Percentiles rank a stretch among this genome's conserved stretches.
phyloP scores from a whole-genome alignment of 2,888 invertebrate species.

The Andrena hattorfiana region DNA sequence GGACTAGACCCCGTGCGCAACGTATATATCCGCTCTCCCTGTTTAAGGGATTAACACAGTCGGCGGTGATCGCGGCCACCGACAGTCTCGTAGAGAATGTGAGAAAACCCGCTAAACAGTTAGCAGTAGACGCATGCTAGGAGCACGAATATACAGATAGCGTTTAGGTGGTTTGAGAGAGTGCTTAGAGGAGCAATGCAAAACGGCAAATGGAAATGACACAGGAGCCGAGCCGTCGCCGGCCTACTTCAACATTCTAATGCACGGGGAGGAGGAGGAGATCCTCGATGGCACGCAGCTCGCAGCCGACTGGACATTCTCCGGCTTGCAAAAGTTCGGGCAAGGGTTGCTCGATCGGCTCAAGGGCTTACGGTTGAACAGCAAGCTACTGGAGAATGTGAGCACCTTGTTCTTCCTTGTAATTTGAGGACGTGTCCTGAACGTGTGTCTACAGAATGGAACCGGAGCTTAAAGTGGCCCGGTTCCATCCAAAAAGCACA shows the following conservation, averaged over 20 bases:
- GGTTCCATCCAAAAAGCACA: not conserved
- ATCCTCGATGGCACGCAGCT: conserved; percentile 96
- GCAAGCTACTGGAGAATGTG: conserved; percentile 95
- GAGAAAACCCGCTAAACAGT: conserved; percentile 28
- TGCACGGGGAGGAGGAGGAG: conserved; percentile 94
- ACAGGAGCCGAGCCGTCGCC: conserved; percentile 97
- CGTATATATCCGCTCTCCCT: conserved; percentile 26
- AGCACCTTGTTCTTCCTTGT: conserved; percentile 30
- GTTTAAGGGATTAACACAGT: conserved; percentile 46
- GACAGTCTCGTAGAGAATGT: conserved; percentile 15
- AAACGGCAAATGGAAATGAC: conserved; percentile 73
- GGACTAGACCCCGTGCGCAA: too few relatives aligned
- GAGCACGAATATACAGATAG: conserved; percentile 71
- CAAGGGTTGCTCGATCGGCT: conserved; percentile 96
- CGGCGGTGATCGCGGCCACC: conserved; percentile 40
- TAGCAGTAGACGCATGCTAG: conserved; percentile 65
- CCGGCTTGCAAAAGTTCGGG: conserved; percentile 97
- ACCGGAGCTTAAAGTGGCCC: not conserved
- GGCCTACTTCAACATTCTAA: conserved; percentile 96
- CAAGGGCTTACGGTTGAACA: conserved; percentile 92
- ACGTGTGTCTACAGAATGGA: not conserved
- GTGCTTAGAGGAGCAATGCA: conserved; percentile 71
- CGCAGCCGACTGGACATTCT: conserved; percentile 97
- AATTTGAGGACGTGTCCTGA: not conserved
- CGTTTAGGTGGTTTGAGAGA: conserved; percentile 76